Percentiles rank a stretch among this genome's conserved stretches.
Conservation (phyloP, 2,113 vertebrate species). For the Elgaria multicarinata region DNA sequence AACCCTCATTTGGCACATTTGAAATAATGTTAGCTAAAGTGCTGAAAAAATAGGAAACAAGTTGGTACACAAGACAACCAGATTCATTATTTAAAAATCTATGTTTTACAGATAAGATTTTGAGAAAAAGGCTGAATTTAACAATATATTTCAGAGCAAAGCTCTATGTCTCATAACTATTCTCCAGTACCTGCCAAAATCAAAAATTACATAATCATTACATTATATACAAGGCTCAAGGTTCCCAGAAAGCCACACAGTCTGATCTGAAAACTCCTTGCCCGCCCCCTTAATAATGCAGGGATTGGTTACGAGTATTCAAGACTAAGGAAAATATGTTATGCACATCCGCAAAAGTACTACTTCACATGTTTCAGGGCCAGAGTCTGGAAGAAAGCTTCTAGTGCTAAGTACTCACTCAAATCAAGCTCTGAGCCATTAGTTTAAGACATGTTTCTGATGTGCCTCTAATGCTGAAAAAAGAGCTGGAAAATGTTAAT, state of each 20-base stretch:
- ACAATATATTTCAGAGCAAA: not conserved
- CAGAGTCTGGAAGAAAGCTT: not conserved
- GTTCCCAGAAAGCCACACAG: not conserved
- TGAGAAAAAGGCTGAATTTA: not conserved
- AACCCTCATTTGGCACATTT: not conserved
- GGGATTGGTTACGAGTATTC: not conserved
- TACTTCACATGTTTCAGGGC: not conserved
- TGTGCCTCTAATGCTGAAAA: not conserved
- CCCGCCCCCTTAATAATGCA: too few relatives aligned
- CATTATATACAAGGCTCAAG: not conserved
- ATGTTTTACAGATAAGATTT: not conserved
- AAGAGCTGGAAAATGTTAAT: not conserved
- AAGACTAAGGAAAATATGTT: not conserved
- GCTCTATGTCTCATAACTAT: not conserved
- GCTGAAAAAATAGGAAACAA: not conserved
- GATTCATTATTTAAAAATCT: not conserved
- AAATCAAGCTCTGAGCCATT: not conserved
- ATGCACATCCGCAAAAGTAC: not conserved
- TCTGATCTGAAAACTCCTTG: not conserved
- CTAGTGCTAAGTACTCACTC: not conserved
- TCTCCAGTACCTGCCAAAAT: not conserved
- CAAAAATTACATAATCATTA: not conserved
- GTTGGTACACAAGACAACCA: not conserved
- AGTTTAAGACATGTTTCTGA: not conserved
- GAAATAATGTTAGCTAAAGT: not conserved